These are phyloP conservation scores for Pseudochaenichthys georgianus DNA, from an alignment of 2,797 vertebrate species.

Conservation along the genomic window DNA sequence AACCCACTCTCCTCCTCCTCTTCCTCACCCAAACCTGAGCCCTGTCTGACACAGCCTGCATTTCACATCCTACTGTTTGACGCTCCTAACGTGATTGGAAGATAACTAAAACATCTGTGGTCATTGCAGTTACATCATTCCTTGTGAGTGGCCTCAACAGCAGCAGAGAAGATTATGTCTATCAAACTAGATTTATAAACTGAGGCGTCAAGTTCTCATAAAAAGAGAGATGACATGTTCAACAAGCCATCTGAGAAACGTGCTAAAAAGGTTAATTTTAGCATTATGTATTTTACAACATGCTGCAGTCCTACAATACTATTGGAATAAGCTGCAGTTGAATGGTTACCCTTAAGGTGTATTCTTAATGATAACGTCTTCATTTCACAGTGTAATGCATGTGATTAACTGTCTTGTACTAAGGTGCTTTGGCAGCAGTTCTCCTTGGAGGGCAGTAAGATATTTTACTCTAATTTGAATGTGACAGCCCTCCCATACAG, in stretches of 20 bases:
- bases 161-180: slow-evolving; percentile 6
- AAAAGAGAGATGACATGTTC: background rate
- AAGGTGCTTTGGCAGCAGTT: slow-evolving; percentile 47
- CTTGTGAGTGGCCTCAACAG: background rate
- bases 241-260: background rate
- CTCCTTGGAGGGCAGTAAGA: slow-evolving; percentile 48
- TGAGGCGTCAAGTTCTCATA: background rate
- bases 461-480: slow-evolving; percentile 52
- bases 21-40: background rate
- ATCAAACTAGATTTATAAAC: slow-evolving; percentile 14
- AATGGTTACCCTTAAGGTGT: slow-evolving; percentile 16
- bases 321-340: slow-evolving; percentile 5
- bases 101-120: background rate
- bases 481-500: slow-evolving; percentile 35
- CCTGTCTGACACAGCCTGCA: background rate
- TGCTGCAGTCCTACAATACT: background rate
- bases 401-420: slow-evolving; percentile 52
- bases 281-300: background rate
- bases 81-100: background rate
- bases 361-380: slow-evolving; percentile 43
- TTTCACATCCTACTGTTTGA: background rate
- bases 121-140: background rate
- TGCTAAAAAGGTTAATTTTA: slow-evolving; percentile 8
- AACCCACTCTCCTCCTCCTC: no score
- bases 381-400: slow-evolving; percentile 52